Evolutionary conservation across 2,113 vertebrate species (phyloP), one percentile per base, ranked within the genome.

Genomic region (Chrysochloris asiatica): DNA sequence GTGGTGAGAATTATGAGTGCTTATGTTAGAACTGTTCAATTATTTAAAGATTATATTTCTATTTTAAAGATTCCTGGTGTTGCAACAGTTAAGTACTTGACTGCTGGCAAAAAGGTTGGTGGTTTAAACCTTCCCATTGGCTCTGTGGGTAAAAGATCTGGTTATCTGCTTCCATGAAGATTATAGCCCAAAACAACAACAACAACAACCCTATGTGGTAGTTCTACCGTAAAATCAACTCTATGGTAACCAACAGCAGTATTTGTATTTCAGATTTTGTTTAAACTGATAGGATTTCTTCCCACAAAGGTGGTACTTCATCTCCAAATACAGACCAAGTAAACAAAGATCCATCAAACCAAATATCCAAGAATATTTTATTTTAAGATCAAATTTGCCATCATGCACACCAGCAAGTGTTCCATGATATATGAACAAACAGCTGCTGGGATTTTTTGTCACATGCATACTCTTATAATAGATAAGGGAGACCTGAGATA

Each of bases 281-380:
- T 69, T 92, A 90, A 45, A 50, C 9, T 54, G n/a, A 65, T 30
- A 86, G 16, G 56, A 12, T 83, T 50, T 33, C 17, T 21, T 28
- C 2, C 0, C 5, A 19, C 45, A 79, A 69, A 61, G 6, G 13
- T 21, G 4, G 83, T 59, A 4, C 0, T 72, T 84, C 16, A 91
- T 75, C 54, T 94, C 6, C 41, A 94, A 75, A 82, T 54, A 86
- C 65, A 90, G 56, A 82, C 5, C 19, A n/a, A 78, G 73, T 89
- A 89, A 93, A 69, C 22, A 90, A 86, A 71, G 9, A 8, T 36
- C 24, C 4, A 79, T 41, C 3, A 56, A 87, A 79, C 63, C 47
- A 89, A 47, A 0, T 67, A 59, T 19, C 12, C 59, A 80, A 36
- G 17, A 80, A 48, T 41, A 71, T 47, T 79, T 50, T 3, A 24